Base-by-base conservation (phyloP, 2,113 vertebrate genomes). In the Dicerorhinus sumatrensis region DNA sequence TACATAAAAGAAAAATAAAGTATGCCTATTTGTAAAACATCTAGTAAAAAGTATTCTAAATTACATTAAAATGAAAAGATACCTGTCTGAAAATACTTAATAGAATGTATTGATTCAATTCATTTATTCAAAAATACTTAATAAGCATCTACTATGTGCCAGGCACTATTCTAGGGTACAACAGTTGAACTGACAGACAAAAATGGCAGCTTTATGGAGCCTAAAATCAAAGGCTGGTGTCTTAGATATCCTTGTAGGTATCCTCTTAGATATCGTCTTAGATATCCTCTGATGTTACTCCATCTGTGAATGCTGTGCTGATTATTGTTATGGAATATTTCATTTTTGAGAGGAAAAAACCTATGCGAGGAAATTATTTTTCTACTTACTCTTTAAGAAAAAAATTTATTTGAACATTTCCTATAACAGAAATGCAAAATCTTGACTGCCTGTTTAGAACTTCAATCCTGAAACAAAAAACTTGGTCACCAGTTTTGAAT, bases 41-140 rank as follows among this genome's bases (percentile, higher is more conserved):
- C 21, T 60, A 91, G 7, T 89, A 72, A 65, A 79, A 85, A 85
- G 1, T 39, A 92, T 73, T 70, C 60, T 83, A 92, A 81, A 95
- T 90, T 73, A 87, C 83, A 83, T 79, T 94, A 63, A 33, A 89
- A 62, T 51, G 29, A 94, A 93, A 96, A 62, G 9, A 62, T 23
- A 81, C 4, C 3, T 67, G 48, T 75, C 18, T 80, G 46, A 93
- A 97, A 94, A 84, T 73, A 79, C 36, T 92, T 89, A 81, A 86
- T 9, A 76, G 2, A 93, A 79, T 39, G 46, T 79, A 56, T 77
- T 73, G 36, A 79, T 67, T 82, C 33, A 95, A 72, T 56, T 76
- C 5, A 65, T 36, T 89, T 76, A 85, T n/a, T 85, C 48, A 51
- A 89, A 70, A 88, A 51, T 60, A 13, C 14, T 76, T 65, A 89